Evolutionary conservation across 1,140 invertebrate species (phyloP), one percentile per base, ranked within the genome.

Genomic region (Drosophila sp.): DNA sequence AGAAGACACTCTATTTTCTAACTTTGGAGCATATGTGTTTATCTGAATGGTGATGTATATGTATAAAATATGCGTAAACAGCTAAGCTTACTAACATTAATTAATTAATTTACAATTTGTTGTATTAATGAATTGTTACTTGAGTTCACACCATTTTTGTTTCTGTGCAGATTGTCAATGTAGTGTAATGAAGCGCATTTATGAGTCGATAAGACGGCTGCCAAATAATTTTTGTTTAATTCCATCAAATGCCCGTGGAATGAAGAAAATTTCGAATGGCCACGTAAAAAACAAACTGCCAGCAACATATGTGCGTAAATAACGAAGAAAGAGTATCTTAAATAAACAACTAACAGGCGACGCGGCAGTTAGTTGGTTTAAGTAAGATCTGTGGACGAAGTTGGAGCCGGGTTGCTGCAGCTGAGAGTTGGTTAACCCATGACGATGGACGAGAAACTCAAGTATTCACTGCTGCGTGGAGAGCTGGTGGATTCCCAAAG

Each of bases 141-240:
- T 35, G 8, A 47, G 44, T 25, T 2, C 8, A 8, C 25, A 8
- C 6, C 4, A 10, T 2, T 6, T 47, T 25, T 47, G 17, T 8
- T 4, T 41, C 25, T 17, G 27, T 10, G 25, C 25, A 27, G 8
- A 25, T 38, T 38, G n/a, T 6, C 6, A 47, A 5, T 8, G 2
- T 27, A 7, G 8, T 8, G 17, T 8, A 17, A 27, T 50, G 87
- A 94, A 33, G 76, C 94, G 32, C 8, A 30, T 95, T 95, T 92
- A 95, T 27, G 7, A 50, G 95, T 44, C 33, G 95, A 94, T 27
- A 93, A 95, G 82, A 92, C 94, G 69, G 94, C 32, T 23, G 0
- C 8, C 56, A 58, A 58, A 58, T 38, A 25, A 10, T 58, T 58
- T 58, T 96, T 76, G 93, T 95, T 38, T 86, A 70, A 85, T 72